A percentile compares a stretch with the other conserved stretches of the same genome.
phyloP scores from a whole-genome alignment of 2,797 vertebrate species.

The Kryptopterus vitreolus region DNA sequence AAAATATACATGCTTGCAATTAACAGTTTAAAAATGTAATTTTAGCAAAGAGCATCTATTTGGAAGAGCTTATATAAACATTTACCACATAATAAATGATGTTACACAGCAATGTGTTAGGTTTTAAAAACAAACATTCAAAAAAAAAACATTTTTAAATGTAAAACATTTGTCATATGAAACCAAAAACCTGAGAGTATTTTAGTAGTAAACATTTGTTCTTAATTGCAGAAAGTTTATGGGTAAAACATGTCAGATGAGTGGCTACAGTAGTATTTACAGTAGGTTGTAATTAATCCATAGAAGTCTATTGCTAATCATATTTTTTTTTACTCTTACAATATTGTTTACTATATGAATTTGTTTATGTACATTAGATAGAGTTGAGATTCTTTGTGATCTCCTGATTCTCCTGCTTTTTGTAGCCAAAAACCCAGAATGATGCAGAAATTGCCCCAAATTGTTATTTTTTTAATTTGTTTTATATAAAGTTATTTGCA shows the following conservation, averaged over 20 bases:
- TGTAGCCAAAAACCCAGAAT: too few species aligned
- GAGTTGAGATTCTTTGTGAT: not conserved
- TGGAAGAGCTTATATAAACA: not conserved
- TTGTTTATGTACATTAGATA: not conserved
- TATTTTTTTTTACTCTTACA: not conserved
- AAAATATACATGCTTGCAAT: not conserved
- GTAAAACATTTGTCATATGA: not conserved
- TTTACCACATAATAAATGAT: not conserved
- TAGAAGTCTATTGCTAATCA: not conserved
- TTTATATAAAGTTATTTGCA: not conserved
- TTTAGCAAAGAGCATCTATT: not conserved
- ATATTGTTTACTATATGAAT: not conserved
- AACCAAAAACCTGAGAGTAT: not conserved
- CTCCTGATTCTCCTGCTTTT: not conserved
- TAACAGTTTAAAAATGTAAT: not conserved
- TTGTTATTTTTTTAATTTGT: not conserved
- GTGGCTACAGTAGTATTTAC: constrained; percentile 11
- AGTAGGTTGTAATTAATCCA: not conserved
- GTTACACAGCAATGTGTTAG: not conserved
- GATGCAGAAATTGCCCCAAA: too few species aligned
- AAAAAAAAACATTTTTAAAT: not conserved
- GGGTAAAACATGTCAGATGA: not conserved
- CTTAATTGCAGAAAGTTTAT: not conserved
- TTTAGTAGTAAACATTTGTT: not conserved
- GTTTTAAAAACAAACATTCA: not conserved